Percentiles rank a stretch among this genome's conserved stretches.
Evolutionary conservation across 2,113 vertebrate species (phyloP).

Genomic region (Macquaria ambigua): DNA sequence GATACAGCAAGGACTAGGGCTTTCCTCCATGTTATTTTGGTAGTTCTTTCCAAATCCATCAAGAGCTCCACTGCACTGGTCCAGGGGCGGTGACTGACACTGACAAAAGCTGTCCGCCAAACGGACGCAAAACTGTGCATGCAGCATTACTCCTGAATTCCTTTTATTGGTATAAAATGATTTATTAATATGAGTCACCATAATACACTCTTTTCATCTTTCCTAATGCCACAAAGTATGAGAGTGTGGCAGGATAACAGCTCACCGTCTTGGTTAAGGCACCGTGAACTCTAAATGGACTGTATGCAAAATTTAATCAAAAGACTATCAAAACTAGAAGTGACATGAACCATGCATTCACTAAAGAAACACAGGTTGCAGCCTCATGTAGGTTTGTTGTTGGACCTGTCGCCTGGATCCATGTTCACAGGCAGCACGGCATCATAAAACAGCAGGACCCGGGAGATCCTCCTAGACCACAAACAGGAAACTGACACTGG

Average conservation of each 20-base stretch:
- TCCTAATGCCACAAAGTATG: background rate
- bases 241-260: background rate
- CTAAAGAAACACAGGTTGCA: background rate
- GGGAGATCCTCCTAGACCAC: background rate
- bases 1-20: background rate
- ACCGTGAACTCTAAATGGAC: background rate
- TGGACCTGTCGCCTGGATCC: background rate
- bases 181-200: background rate
- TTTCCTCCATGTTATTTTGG: background rate
- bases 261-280: background rate
- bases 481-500: slow-evolving; percentile 15
- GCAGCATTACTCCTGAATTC: background rate
- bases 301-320: background rate
- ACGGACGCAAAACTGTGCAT: background rate
- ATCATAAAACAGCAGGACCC: slow-evolving; percentile 13
- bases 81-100: background rate
- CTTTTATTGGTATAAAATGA: background rate
- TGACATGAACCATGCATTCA: background rate
- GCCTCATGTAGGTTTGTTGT: background rate
- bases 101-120: background rate
- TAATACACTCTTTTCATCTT: background rate
- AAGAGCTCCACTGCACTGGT: background rate
- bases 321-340: background rate
- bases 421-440: slow-evolving; percentile 8
- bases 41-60: background rate